These are phyloP conservation scores for Molossus alvarezi DNA, from an alignment of 2,797 vertebrate genomes.

Conservation along the genomic window DNA sequence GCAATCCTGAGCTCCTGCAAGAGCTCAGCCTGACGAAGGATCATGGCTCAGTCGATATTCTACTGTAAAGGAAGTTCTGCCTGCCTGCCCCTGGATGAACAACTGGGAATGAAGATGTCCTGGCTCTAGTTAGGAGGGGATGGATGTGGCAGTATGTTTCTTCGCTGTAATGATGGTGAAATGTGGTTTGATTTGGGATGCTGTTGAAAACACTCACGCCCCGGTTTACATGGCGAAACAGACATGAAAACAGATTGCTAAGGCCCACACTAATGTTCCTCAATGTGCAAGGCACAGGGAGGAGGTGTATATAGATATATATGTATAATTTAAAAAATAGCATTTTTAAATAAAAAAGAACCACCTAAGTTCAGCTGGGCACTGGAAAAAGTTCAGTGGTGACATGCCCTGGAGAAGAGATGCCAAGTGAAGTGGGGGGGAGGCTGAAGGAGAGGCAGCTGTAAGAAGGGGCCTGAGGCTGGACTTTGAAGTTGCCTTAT, in stretches of 20 bases:
- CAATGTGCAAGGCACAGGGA: not conserved
- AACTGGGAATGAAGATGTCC: not conserved
- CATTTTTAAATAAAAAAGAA: not conserved
- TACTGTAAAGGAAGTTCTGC: not conserved
- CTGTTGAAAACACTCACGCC: not conserved
- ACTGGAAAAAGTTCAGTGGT: not conserved
- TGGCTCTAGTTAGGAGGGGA: not conserved
- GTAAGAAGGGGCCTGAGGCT: not conserved
- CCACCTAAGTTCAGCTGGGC: not conserved
- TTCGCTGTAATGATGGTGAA: not conserved
- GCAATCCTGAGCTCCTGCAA: not conserved
- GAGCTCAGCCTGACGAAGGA: not conserved
- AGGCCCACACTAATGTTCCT: accelerated
- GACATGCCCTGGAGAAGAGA: not conserved
- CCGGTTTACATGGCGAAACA: not conserved
- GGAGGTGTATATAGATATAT: not conserved
- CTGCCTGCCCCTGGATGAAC: not conserved
- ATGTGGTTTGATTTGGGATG: not conserved
- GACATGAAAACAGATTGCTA: not conserved
- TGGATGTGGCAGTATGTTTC: not conserved
- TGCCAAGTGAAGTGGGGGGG: not conserved
- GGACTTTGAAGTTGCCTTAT: not conserved
- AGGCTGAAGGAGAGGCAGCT: not conserved
- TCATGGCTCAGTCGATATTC: not conserved
- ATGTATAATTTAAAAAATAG: not conserved